A percentile compares a stretch with the other conserved stretches of the same genome.
Conservation (phyloP, 2,888 invertebrate species). For the Lasioglossum oenotherae region DNA sequence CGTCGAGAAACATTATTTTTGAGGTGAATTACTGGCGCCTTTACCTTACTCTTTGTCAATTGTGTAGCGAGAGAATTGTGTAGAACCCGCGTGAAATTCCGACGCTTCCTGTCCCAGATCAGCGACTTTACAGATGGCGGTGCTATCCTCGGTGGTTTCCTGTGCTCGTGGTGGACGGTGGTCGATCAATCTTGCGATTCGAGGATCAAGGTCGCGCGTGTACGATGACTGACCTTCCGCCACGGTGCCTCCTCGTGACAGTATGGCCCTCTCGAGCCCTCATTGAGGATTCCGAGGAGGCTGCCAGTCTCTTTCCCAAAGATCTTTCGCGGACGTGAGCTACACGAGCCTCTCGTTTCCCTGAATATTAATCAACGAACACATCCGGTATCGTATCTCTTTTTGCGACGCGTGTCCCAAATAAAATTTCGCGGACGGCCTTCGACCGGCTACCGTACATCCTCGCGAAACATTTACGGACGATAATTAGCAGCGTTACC, state of each 20-base stretch:
- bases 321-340: constrained; percentile 51
- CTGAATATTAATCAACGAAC: constrained; percentile 48
- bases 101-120: neutral
- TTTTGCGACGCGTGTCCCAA: constrained; percentile 13
- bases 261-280: constrained; percentile 10
- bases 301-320: constrained; percentile 43
- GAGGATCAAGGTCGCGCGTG: constrained; percentile 46
- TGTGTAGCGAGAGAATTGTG: no score
- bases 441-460: neutral
- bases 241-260: neutral
- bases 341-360: constrained; percentile 1
- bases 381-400: constrained; percentile 21
- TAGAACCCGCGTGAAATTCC: neutral
- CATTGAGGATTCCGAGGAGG: constrained; percentile 50
- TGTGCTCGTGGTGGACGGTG: neutral
- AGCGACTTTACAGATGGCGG: neutral
- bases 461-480: neutral
- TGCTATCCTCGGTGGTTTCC: neutral
- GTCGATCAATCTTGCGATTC: constrained; percentile 32
- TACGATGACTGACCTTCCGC: constrained; percentile 46
- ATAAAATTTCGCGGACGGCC: constrained; percentile 8
- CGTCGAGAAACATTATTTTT: no score
- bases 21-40: no score
- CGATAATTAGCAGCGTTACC: constrained; percentile 1
- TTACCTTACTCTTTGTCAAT: no score